Base-by-base conservation (phyloP, 2,113 vertebrate genomes). In the Festucalex cinctus region DNA sequence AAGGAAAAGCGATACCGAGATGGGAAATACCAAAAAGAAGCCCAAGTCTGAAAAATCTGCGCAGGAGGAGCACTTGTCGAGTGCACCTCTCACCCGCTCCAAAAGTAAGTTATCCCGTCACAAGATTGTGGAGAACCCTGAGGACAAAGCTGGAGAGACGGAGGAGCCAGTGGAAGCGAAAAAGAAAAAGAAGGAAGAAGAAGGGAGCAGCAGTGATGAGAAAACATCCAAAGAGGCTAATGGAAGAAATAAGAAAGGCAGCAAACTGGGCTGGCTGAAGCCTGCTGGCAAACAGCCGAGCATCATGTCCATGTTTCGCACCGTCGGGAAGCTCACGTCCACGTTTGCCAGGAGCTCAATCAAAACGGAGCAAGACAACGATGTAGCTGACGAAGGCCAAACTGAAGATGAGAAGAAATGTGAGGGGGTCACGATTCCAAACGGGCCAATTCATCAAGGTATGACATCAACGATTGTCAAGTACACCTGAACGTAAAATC, bases 241-340 rank as follows among this genome's bases (percentile, higher is more conserved):
- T 0, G 90, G 83, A 0, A 95, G 95, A 73, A 93, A 91, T 48
- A 98, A 96, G 83, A 94, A 93, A 44, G 92, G 86, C 63, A 83
- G 92, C 4, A 92, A 88, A 70, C 70, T 96, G 69, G 91, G 93
- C 80, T 99, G 96, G 96, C 86, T 97, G 58, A 95, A 92, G 77
- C 87, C 94, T 9, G 86, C 93, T 0, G 86, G 88, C 71, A 98
- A 95, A 63, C 97, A 99, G 74, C 95, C 95, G n/a, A 96, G 94
- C 71, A 98, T 99, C 76, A 94, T 99, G 76, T 97, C 97, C 26
- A 98, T 97, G 90, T 97, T 99, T 71, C 92, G 93, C 78, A 95
- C 93, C 43, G 84, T 98, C 73, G 95, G 95, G 2, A 95, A 95
- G 79, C 72, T 94, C 75, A 93, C 88, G 66, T 89, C 93, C 63